Evolutionary conservation across 2,797 vertebrate species (phyloP).

Genomic region (Macropus fuliginosus): DNA sequence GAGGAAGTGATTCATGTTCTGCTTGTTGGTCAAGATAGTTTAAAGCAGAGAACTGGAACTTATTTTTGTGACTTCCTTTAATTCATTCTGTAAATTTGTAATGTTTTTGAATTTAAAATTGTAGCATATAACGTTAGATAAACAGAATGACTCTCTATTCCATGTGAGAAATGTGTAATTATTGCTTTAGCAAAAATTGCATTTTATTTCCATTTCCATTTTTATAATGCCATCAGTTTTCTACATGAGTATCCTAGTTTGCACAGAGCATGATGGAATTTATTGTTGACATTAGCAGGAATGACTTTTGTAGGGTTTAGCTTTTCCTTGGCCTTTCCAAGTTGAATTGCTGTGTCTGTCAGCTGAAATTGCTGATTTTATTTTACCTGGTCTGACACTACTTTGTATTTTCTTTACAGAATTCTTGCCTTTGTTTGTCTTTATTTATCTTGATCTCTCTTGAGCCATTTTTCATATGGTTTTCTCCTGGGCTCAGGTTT

Average conservation of each 20-base stretch:
- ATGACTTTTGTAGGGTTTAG: neutral
- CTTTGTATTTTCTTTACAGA: neutral
- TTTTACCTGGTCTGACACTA: neutral
- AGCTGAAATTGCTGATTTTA: neutral
- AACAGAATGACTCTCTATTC: neutral
- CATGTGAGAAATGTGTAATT: neutral
- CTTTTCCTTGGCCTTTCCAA: neutral
- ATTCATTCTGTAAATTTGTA: neutral
- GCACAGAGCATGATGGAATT: neutral
- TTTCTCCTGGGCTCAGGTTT: neutral
- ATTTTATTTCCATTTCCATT: neutral
- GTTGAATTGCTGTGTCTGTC: neutral
- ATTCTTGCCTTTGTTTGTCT: neutral
- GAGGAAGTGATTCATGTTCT: neutral
- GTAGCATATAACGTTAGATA: neutral
- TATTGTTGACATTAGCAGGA: neutral
- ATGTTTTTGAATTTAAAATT: neutral
- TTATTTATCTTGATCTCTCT: neutral
- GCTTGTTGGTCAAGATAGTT: neutral
- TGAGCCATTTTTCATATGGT: fast-evolving
- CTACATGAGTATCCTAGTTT: neutral
- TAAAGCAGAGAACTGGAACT: neutral
- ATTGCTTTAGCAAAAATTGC: neutral
- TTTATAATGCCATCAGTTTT: neutral
- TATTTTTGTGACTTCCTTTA: neutral